Evolutionary conservation across 2,113 vertebrate species (phyloP), one percentile per base, ranked within the genome.

Genomic region (Trochalopteron elliotii): DNA sequence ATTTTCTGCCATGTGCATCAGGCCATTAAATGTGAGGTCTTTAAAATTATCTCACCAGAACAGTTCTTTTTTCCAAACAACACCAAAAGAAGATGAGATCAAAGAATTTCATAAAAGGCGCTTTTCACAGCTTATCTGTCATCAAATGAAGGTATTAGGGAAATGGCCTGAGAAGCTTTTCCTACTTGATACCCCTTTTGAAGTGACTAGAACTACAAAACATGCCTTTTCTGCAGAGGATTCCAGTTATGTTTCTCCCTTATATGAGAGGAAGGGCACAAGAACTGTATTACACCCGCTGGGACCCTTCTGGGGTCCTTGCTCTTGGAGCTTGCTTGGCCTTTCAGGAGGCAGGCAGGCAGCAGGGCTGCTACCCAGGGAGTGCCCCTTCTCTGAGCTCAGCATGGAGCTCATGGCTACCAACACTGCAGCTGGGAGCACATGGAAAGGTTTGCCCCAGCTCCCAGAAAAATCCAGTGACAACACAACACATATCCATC

Each of bases 61-160:
- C 94, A 63, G 69, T 89, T 87, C 71, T 92, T 88, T 37, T 63
- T 97, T 97, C 83, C 76, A 90, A 96, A 93, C 87, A 92, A 71
- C 89, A 80, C 82, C 63, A 72, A 92, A 83, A 95, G 87, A 95
- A 92, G 95, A 96, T 83, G 68, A 96, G 96, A 97, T 98, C 96
- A 98, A 97, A 97, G 97, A 93, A 93, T 90, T 95, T 91, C 93
- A 94, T 95, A 74, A 94, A 96, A 96, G 64, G 60, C 20, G 0
- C 52, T 52, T 83, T 96, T 95, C 83, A 85, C 11, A 70, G 93
- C 96, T 96, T 96, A 76, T 90, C 97, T 97, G 80, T 95, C 96
- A 96, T 95, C 92, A 94, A 83, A 97, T 96, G 96, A 97, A 96
- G 93, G 93, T 90, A 91, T 97, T 97, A 97, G 91, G 88, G 87